phyloP scores from a whole-genome alignment of 2,797 vertebrate genomes.

The Pygocentrus nattereri region DNA sequence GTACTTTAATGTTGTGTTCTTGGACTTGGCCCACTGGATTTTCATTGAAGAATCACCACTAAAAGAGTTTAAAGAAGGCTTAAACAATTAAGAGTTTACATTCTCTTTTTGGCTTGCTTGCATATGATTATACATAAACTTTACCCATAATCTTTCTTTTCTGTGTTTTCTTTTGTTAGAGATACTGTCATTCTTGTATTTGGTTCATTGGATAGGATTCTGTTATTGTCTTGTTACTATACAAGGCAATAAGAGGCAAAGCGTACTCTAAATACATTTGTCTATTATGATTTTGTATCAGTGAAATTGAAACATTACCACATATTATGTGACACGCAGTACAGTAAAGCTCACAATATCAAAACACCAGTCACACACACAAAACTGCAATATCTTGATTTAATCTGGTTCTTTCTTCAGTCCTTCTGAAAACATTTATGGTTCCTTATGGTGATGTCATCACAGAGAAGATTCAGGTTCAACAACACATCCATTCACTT shows the following conservation, averaged over 20 bases:
- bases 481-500: constrained; percentile 27
- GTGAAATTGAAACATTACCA: background rate
- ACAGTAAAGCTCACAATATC: constrained; percentile 46
- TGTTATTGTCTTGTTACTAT: background rate
- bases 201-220: background rate
- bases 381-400: constrained; percentile 15
- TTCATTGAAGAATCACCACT: background rate
- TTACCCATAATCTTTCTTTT: background rate
- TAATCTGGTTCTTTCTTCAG: background rate
- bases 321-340: background rate
- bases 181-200: constrained; percentile 3
- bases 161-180: background rate
- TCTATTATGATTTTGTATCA: background rate
- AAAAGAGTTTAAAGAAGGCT: background rate
- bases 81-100: too few relatives aligned
- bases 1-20: background rate
- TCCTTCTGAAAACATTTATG: constrained; percentile 2
- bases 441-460: constrained; percentile 33
- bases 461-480: constrained; percentile 61
- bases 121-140: background rate
- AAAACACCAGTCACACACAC: constrained; percentile 34
- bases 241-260: background rate
- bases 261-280: constrained; percentile 15
- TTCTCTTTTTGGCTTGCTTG: background rate
- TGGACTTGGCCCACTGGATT: background rate